Evolutionary conservation across 2,113 vertebrate genomes (phyloP).

Genomic region (Xiphophorus hellerii): DNA sequence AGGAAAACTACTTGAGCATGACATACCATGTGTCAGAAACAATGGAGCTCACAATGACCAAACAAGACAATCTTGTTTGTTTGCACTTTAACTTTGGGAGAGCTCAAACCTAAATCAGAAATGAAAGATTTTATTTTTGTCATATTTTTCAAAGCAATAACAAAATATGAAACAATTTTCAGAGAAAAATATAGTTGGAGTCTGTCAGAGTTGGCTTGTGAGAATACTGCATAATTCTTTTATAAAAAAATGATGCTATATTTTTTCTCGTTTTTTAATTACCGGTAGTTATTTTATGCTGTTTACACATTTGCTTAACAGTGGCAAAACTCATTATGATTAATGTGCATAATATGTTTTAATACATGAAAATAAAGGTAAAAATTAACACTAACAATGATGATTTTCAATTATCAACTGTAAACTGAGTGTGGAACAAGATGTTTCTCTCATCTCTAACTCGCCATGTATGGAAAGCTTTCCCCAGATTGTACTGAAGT

Average conservation of each 20-base stretch:
- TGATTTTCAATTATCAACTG: neutral
- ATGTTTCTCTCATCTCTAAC: neutral
- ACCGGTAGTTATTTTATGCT: too few relatives aligned
- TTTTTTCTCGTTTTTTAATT: too few relatives aligned
- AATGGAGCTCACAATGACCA: slow-evolving; percentile 11
- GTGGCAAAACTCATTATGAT: too few relatives aligned
- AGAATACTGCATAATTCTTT: neutral
- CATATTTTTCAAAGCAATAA: neutral
- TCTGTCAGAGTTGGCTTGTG: neutral
- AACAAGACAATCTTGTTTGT: slow-evolving; percentile 36
- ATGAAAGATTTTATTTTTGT: slow-evolving; percentile 2
- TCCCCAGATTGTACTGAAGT: neutral
- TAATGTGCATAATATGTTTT: too few relatives aligned
- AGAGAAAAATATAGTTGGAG: neutral
- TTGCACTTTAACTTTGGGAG: slow-evolving; percentile 6
- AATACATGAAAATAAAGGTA: too few relatives aligned
- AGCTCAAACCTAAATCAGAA: neutral
- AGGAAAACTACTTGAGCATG: slow-evolving; percentile 8
- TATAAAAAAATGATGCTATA: too few relatives aligned
- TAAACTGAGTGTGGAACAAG: too few relatives aligned
- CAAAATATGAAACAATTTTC: slow-evolving; percentile 5
- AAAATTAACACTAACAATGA: neutral
- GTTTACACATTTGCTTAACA: too few relatives aligned
- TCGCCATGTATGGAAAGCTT: neutral
- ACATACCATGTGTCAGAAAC: slow-evolving; percentile 31